Conservation (phyloP, 2,113 vertebrate species). For the Ibidorhyncha struthersii region DNA sequence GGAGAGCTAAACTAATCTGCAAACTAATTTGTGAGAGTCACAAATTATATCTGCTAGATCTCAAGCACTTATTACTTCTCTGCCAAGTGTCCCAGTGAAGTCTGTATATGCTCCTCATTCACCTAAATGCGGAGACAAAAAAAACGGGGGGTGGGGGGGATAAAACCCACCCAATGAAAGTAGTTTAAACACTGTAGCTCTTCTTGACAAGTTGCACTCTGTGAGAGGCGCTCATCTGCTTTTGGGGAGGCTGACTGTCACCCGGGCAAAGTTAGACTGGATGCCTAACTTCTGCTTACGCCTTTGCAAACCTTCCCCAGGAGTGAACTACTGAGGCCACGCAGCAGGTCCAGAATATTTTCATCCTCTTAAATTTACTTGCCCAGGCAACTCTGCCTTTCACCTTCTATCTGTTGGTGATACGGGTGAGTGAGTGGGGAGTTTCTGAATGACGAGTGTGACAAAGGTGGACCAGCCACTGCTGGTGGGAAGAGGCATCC, state of each 20-base stretch:
- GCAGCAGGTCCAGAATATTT: background rate
- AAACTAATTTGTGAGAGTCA: background rate
- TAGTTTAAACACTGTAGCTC: background rate
- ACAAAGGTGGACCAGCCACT: background rate
- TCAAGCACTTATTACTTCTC: background rate
- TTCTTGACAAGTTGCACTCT: fast-evolving
- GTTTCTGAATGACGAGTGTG: fast-evolving
- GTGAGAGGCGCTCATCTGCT: background rate
- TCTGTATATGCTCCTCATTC: background rate
- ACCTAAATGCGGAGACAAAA: background rate
- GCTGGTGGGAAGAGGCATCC: background rate
- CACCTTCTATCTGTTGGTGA: background rate
- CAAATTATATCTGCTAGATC: background rate
- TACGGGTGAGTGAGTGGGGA: background rate
- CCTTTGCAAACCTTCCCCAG: background rate
- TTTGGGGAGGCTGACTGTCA: background rate
- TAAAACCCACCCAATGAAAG: background rate
- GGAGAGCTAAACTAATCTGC: background rate
- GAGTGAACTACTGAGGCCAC: background rate
- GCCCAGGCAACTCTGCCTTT: background rate
- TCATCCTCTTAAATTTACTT: background rate
- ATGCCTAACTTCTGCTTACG: background rate
- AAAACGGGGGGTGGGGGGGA: fast-evolving
- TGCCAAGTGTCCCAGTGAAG: background rate
- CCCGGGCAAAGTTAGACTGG: background rate